Evolutionary conservation across 2,113 vertebrate genomes (phyloP).

Genomic region (Albula goreensis): DNA sequence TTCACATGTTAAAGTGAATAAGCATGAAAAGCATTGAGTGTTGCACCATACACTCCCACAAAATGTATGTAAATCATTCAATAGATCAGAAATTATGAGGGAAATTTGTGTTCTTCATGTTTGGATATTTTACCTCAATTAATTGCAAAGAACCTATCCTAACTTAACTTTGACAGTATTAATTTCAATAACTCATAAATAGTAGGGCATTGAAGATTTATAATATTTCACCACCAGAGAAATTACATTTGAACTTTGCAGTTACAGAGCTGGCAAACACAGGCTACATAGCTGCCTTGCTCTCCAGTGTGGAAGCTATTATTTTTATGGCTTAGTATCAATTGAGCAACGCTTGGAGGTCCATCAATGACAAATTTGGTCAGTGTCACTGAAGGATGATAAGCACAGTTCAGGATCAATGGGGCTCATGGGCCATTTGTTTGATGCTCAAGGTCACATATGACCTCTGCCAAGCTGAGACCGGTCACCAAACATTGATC

Average conservation of each 20-base stretch:
- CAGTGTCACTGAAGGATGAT: not conserved
- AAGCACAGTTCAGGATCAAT: slow-evolving; percentile 20
- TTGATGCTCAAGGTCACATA: slow-evolving; percentile 61
- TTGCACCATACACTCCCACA: no score
- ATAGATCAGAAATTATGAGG: no score
- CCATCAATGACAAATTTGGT: not conserved
- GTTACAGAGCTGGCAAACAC: not conserved
- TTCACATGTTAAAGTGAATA: no score
- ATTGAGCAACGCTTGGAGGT: not conserved
- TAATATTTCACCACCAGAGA: not conserved
- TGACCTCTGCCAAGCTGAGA: slow-evolving; percentile 59
- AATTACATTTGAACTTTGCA: not conserved
- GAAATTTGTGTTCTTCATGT: not conserved
- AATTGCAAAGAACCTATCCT: not conserved
- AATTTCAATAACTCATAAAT: not conserved
- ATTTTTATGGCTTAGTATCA: not conserved
- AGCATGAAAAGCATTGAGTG: no score
- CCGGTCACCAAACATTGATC: slow-evolving; percentile 60
- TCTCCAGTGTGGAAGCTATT: not conserved
- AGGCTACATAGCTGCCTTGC: not conserved
- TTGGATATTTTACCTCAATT: not conserved
- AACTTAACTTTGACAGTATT: not conserved
- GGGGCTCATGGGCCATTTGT: slow-evolving; percentile 50
- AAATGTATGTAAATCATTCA: no score
- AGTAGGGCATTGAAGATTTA: not conserved